These are phyloP conservation scores for Auanema sp. DNA, from an alignment of 2,888 invertebrate species.

Conservation along the genomic window DNA sequence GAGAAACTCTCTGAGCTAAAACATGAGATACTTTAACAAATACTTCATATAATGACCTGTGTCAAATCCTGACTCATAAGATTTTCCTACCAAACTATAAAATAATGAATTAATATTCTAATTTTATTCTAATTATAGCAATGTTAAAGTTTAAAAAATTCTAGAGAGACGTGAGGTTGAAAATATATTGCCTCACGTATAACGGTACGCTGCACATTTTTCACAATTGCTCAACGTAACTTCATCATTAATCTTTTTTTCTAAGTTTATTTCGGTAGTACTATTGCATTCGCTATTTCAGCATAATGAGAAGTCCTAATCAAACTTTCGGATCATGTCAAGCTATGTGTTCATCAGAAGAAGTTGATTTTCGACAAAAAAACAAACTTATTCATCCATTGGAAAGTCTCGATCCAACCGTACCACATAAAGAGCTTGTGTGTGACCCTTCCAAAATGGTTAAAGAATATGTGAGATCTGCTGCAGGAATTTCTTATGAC, in stretches of 20 bases:
- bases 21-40: conserved; percentile 5
- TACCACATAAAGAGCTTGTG: not conserved
- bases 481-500: conserved; percentile 28
- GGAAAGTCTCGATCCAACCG: conserved; percentile 22
- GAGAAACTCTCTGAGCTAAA: conserved; percentile 58
- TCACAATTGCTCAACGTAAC: not conserved
- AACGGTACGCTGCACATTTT: conserved; percentile 1
- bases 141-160: no score
- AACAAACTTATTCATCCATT: conserved; percentile 35
- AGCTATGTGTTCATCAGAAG: conserved; percentile 29
- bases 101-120: no score
- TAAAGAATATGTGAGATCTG: conserved; percentile 37
- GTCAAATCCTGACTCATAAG: no score
- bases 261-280: no score
- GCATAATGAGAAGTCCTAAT: no score
- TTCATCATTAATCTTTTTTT: no score
- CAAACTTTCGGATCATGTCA: conserved; percentile 10
- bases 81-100: no score
- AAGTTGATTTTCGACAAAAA: conserved; percentile 28
- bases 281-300: no score
- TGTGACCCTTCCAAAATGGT: conserved; percentile 23
- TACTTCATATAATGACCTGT: not conserved
- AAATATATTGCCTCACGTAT: not conserved
- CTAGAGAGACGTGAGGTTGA: no score
- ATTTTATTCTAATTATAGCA: no score